Evolutionary conservation across 2,888 invertebrate species (phyloP).

Genomic region (Scotopteryx bipunctaria): DNA sequence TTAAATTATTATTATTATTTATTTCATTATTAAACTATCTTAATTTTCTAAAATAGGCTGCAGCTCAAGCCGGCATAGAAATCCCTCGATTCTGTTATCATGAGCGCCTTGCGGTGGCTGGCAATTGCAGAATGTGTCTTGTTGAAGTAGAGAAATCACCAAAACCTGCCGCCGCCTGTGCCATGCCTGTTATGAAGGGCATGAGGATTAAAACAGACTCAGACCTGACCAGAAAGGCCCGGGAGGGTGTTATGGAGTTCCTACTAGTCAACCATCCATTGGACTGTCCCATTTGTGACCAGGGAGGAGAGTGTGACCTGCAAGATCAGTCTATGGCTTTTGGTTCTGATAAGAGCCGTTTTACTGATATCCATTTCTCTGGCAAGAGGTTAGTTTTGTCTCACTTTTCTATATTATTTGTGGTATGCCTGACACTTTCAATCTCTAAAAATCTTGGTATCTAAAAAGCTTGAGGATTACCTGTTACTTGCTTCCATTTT

Average conservation of each 20-base stretch:
- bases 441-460: no score
- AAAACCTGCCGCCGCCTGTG: constrained; percentile 99
- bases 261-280: constrained; percentile 98
- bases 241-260: constrained; percentile 98
- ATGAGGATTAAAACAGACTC: constrained; percentile 99
- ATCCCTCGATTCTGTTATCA: constrained; percentile 99
- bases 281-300: constrained; percentile 99
- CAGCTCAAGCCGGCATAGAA: constrained; percentile 97
- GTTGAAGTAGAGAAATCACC: constrained; percentile 99
- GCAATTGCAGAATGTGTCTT: constrained; percentile 99
- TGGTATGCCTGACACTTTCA: no score
- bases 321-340: constrained; percentile 99
- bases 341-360: constrained; percentile 96
- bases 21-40: background rate
- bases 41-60: constrained; percentile 86
- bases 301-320: constrained; percentile 96
- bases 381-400: constrained; percentile 90
- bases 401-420: no score
- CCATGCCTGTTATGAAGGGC: constrained; percentile 99
- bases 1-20: background rate
- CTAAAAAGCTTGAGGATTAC: no score
- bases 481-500: no score
- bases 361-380: constrained; percentile 94
- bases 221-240: constrained; percentile 91
- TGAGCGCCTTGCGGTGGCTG: constrained; percentile 98